Conservation (phyloP, 2,888 invertebrate species). For the Gandaritis pyraliata region DNA sequence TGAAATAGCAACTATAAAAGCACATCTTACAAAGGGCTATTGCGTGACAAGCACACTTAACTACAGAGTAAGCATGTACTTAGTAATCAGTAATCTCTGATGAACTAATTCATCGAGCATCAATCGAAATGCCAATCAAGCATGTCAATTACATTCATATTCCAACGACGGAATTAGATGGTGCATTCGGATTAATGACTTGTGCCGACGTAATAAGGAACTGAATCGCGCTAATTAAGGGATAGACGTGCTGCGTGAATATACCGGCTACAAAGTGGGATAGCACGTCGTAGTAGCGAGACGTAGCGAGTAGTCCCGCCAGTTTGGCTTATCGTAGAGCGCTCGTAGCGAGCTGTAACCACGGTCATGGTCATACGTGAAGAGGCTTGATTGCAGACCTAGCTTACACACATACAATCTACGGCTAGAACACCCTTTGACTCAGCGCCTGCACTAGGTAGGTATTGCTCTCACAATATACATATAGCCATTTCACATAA, state of each 20-base stretch:
- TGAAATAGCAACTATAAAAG: too few species aligned
- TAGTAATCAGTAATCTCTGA: slow-evolving; percentile 17
- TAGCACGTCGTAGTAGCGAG: slow-evolving; percentile 48
- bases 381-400: slow-evolving; percentile 66
- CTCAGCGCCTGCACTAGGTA: neutral
- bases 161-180: slow-evolving; percentile 26
- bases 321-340: slow-evolving; percentile 54
- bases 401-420: slow-evolving; percentile 6
- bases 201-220: slow-evolving; percentile 42
- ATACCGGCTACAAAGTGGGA: slow-evolving; percentile 35
- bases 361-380: slow-evolving; percentile 67
- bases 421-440: neutral
- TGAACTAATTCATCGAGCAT: slow-evolving; percentile 38
- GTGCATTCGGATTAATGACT: slow-evolving; percentile 43
- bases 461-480: too few species aligned
- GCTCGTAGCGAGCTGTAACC: slow-evolving; percentile 57
- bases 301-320: slow-evolving; percentile 51
- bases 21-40: too few species aligned
- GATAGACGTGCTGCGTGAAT: slow-evolving; percentile 31
- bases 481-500: too few species aligned
- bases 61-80: slow-evolving; percentile 8
- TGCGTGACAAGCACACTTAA: too few species aligned
- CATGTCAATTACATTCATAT: slow-evolving; percentile 50
- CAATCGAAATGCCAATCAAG: slow-evolving; percentile 52
- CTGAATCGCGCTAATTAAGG: slow-evolving; percentile 42